Evolutionary conservation across 1,140 invertebrate species (phyloP), one percentile per base, ranked within the genome.

Genomic region (Ceratina japonica): DNA sequence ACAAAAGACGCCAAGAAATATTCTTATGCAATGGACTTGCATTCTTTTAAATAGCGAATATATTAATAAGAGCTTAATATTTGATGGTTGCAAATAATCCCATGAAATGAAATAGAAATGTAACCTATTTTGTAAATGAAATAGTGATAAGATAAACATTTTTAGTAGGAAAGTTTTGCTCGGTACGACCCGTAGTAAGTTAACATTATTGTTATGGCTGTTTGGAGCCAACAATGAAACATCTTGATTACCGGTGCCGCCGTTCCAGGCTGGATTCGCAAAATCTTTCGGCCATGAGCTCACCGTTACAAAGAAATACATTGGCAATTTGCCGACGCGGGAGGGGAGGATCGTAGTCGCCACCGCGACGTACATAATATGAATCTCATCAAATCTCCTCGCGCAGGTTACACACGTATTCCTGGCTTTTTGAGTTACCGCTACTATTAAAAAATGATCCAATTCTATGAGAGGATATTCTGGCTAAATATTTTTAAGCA

Each of bases 321-420:
- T 68, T 70, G 58, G 79, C 79, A 61, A 75, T 71, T 71, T 81
- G 66, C 65, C 54, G 49, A 65, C 61, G 58, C 18, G 49, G 61
- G 44, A 74, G 51, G 56, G 37, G 37, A 65, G 52, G 44, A 12
- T 18, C 20, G 24, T 1, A 3, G 7, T 54, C 44, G 8, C 4
- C 27, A 31, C 27, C 2, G 0, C n/a, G 16, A 5, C 27, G 51
- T 64, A 54, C 37, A 44, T 44, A 44, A 7, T 44, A 44, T 16
- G 62, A 54, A 58, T 49, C 22, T 20, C 37, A 31, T 37, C n/a
- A 62, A 70, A 44, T 15, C 22, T 8, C 18, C 16, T 0, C 27
- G 22, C 49, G 5, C 20, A 18, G 27, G 18, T 2, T 15, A 7
- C n/a, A 37, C 12, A 13, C 15, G 16, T 66, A 18, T n/a, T 20